Evolutionary conservation across 1,140 invertebrate genomes (phyloP).

Genomic region (Platorchestia sp.): DNA sequence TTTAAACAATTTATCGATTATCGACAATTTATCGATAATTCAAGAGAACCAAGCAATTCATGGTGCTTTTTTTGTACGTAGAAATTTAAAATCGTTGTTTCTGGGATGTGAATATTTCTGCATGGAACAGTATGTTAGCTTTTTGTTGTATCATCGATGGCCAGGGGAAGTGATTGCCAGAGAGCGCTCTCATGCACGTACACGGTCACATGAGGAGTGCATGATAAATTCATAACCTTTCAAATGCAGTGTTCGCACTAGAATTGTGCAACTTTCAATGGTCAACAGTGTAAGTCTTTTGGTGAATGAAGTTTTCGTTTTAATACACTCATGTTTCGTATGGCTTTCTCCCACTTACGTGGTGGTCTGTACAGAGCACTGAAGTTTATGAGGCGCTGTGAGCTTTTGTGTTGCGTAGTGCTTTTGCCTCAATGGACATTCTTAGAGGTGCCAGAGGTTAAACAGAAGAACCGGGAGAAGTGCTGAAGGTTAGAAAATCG

Average conservation of each 20-base stretch:
- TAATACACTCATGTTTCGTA: not conserved
- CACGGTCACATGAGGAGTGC: not conserved
- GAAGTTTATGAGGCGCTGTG: not conserved
- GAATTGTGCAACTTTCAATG: not conserved
- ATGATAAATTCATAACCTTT: not conserved
- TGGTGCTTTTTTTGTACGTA: not conserved
- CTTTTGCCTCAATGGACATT: too few species aligned
- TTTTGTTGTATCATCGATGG: not conserved
- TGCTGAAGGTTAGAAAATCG: not conserved
- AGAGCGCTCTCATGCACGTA: not conserved
- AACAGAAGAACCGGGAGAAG: too few species aligned
- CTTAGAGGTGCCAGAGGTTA: too few species aligned
- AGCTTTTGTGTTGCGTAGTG: too few species aligned
- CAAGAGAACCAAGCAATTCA: not conserved
- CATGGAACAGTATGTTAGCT: not conserved
- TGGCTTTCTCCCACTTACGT: not conserved
- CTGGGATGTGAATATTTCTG: not conserved
- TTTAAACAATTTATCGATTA: too few species aligned
- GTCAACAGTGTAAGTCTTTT: not conserved
- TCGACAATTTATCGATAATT: too few species aligned
- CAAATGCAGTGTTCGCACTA: not conserved
- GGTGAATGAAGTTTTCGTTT: not conserved
- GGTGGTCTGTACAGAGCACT: not conserved
- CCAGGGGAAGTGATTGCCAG: not conserved
- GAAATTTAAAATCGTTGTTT: not conserved